Evolutionary conservation across 1,140 invertebrate genomes (phyloP), one percentile per base, ranked within the genome.

Genomic region (Archivesica marissinica): DNA sequence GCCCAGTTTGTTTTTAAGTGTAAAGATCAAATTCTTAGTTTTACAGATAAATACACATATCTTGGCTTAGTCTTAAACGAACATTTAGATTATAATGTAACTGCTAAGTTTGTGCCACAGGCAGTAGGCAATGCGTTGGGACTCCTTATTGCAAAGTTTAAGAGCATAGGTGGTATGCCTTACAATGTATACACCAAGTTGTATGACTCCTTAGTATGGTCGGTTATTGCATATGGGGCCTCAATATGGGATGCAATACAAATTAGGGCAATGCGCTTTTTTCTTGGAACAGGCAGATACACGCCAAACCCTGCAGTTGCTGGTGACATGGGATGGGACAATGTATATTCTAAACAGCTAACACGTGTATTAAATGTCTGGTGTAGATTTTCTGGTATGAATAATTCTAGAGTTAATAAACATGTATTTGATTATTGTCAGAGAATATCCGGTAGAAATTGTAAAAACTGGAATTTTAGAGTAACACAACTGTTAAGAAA

Each of bases 281-380:
- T 76, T 61, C 20, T 86, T 28, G 76, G 84, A 6, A n/a, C 64
- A 2, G 74, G 82, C n/a, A 86, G 52, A 64, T 80, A 74, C 39
- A 86, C 84, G 7, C 84, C 84, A 23, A 80, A 80, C 52, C 1
- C 39, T 0, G 54, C 74, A 17, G 39, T 86, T 33, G 2, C 23
- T 35, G 84, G 84, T 33, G 76, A 86, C n/a, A 86, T 86, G 76
- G 84, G 64, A 20, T 86, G 66, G 84, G n/a, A n/a, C n/a, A n/a
- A n/a, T n/a, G n/a, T n/a, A n/a, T n/a, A n/a, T n/a, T n/a, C n/a
- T n/a, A n/a, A n/a, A n/a, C n/a, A n/a, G n/a, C n/a, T n/a, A n/a
- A n/a, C n/a, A n/a, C n/a, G n/a, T n/a, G n/a, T n/a, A n/a, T n/a
- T n/a, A n/a, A n/a, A n/a, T n/a, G n/a, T n/a, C n/a, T n/a, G n/a